Conservation (phyloP, 2,113 vertebrate genomes). For the Butorides virescens region DNA sequence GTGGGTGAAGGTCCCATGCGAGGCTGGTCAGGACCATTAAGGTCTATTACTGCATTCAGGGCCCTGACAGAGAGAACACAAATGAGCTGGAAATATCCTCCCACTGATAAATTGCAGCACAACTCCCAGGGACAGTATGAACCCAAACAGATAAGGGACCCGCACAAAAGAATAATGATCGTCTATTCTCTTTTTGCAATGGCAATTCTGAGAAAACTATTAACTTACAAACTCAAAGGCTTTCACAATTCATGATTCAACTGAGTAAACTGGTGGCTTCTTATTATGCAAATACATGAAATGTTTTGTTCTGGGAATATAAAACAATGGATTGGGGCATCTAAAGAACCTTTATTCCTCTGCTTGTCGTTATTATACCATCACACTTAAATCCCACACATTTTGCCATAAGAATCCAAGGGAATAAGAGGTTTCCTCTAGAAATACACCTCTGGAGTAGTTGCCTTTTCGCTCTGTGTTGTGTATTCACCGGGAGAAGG, state of each 20-base stretch:
- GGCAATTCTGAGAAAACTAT: background rate
- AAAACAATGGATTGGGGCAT: background rate
- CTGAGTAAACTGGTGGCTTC: background rate
- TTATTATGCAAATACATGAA: background rate
- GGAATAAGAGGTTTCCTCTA: background rate
- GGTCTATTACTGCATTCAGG: background rate
- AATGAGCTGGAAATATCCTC: background rate
- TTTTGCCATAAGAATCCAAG: background rate
- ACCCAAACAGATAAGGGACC: background rate
- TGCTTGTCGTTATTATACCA: background rate
- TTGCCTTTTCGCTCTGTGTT: background rate
- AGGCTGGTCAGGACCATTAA: background rate
- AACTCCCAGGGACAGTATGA: background rate
- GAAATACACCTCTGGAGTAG: background rate
- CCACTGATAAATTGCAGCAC: background rate
- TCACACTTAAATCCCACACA: background rate
- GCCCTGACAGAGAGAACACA: background rate
- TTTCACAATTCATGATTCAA: background rate
- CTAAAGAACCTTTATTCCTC: background rate
- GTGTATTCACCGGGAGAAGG: background rate
- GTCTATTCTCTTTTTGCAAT: background rate
- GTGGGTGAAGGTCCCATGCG: background rate
- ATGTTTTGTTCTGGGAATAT: background rate
- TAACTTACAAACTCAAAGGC: slow-evolving; percentile 6
- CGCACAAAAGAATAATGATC: background rate